Evolutionary conservation across 2,888 invertebrate species (phyloP), one percentile per base, ranked within the genome.

Genomic region (Smittia sp.): DNA sequence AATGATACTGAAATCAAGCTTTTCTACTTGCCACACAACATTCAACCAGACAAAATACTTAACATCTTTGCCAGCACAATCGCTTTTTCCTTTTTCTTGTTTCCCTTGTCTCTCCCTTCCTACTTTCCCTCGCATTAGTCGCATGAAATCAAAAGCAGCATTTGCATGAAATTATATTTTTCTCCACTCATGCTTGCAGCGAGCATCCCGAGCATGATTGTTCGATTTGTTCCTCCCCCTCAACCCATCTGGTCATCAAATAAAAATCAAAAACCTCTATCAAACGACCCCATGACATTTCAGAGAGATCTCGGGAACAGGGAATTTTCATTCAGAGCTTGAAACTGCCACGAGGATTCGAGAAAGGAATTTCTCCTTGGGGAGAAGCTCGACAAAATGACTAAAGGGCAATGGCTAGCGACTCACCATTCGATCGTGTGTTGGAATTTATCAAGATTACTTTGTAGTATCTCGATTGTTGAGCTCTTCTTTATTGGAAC

Each of bases 371-470:
- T 46, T 46, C 46, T 46, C 46, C n/a, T 46, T 46, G n/a, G 24
- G 22, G 18, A 62, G 18, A 9, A 3, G 15, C 9, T 24, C 9
- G 25, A 3, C 24, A 1, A 9, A 24, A 24, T 1, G 27, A 65
- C 4, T 7, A 24, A 15, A 9, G 32, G 15, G n/a, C 13, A 32
- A 69, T 15, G n/a, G 46, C 46, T n/a, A 46, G 46, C 11, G 15
- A 18, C 62, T 72, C 38, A 72, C 72, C 72, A 72, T 72, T 72
- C 62, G n/a, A 72, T 62, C 18, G 72, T 62, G 22, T 62, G 58
- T 20, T 72, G 62, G 39, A 72, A 72, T 72, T 62, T 72, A 72
- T 72, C 39, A 72, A 72, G 72, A 72, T 72, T 72, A 72, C 62
- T 62, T 32, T 72, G 72, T 72, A 72, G 62, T 72, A 72, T 72